Base-by-base conservation (phyloP, 23 tunicate species). In the Pegea sp. region DNA sequence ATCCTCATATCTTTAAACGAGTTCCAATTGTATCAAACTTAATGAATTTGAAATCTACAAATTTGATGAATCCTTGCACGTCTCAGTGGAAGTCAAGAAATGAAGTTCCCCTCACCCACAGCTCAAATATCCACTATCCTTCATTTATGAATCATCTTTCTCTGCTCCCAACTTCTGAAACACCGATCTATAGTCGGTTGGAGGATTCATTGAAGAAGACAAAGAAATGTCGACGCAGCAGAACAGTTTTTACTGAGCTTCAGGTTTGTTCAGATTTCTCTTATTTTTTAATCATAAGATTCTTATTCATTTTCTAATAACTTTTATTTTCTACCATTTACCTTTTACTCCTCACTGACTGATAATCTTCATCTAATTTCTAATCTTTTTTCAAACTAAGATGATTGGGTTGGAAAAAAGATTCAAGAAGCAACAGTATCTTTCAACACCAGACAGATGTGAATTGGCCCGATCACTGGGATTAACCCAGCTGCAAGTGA, bases 211-310 rank as follows among this genome's bases (percentile, higher is more conserved):
- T n/a, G n/a, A n/a, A n/a, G n/a, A n/a, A n/a, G n/a, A n/a, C 69
- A 28, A 81, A 72, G 61, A 81, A 81, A 51, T 81, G 93, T 56
- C 63, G 93, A n/a, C 31, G 93, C 24, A 81, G 93, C 33, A 48
- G 93, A 49, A 81, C 93, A 1, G 93, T 81, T 24, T 81, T 81
- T 49, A 81, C 93, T 8, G 93, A 81, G 61, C 23, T 81, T 33
- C 93, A 81, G 67, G 93, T 81, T 53, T 7, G 64, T 52, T n/a
- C n/a, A n/a, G n/a, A n/a, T n/a, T n/a, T n/a, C n/a, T 42, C 48
- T 18, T 19, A 42, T 42, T n/a, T 0, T 42, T 42, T 42, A n/a
- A n/a, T n/a, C n/a, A n/a, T n/a, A n/a, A n/a, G n/a, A n/a, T n/a
- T n/a, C n/a, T n/a, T n/a, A n/a, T n/a, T n/a, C 18, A 19, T 42